Base-by-base conservation (phyloP, 2,888 invertebrate species). In the Eretmocerus hayati region DNA sequence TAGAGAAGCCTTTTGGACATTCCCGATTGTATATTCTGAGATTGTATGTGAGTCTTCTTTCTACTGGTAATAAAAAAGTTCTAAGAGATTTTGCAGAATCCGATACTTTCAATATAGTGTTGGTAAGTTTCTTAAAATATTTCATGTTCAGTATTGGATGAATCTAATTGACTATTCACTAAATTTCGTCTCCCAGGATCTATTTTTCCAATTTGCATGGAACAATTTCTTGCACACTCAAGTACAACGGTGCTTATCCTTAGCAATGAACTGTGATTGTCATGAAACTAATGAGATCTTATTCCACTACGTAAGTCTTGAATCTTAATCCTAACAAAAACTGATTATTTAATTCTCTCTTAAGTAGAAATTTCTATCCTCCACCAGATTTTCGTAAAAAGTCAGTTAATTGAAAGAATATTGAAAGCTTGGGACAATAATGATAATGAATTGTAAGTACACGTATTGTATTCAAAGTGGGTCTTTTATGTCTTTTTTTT, bases 141-240 rank as follows among this genome's bases (percentile, higher is more conserved):
- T n/a, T n/a, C n/a, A n/a, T n/a, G n/a, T n/a, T n/a, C n/a, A n/a
- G n/a, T n/a, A n/a, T n/a, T n/a, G n/a, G n/a, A 37, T 20, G 43
- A 33, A 30, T 22, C 5, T 18, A n/a, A n/a, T n/a, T n/a, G n/a
- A n/a, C n/a, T n/a, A n/a, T n/a, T n/a, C n/a, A n/a, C n/a, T n/a
- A n/a, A n/a, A n/a, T n/a, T n/a, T n/a, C n/a, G n/a, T n/a, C n/a
- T n/a, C n/a, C 63, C 74, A 93, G 80, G 87, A 91, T 72, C 78
- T 95, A 73, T 88, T 92, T 78, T 90, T 93, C 76, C 79, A 81
- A 71, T 90, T 87, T 76, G 81, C 84, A 57, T 86, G 91, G 87
- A 95, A 96, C 77, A 95, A 93, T 78, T 94, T 96, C 76, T 79
- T 96, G 68, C 95, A 96, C 74, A 86, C 86, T 58, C 89, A 91